Base-by-base conservation (phyloP, 2,113 vertebrate genomes). In the Aptenodytes patagonicus region DNA sequence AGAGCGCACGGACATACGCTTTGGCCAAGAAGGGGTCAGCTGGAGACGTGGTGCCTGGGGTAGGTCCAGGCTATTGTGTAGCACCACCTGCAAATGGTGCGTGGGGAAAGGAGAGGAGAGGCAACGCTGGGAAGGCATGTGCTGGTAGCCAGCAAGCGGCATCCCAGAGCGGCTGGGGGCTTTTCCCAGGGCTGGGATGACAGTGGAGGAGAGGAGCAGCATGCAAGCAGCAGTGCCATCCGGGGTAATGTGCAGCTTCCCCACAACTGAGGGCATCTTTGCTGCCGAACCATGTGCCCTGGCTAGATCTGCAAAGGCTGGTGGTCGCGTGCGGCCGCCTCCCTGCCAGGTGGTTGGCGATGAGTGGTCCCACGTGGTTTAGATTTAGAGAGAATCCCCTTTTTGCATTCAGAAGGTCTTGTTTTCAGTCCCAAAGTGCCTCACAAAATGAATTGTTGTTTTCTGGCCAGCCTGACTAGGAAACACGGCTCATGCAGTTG, bases 361-460 rank as follows among this genome's bases (percentile, higher is more conserved):
- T 65, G 75, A 94, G 87, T 65, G 57, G 55, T 84, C 91, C 73
- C 87, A 84, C 6, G 17, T 91, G 91, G 84, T 89, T 94, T 51
- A 87, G 78, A 69, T 91, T 93, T 87, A 91, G 40, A 57, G 72
- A 89, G 88, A 89, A 89, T 61, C 54, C 13, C 64, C 49, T 11
- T 69, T 77, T 91, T 88, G 80, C 22, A 3, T 91, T 89, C 1
- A 0, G 87, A 92, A 95, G 79, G 83, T 82, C 94, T 91, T 84
- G 87, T 79, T 94, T 96, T 82, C 62, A 34, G 91, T 96, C 87
- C 87, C 87, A 72, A 89, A 87, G 87, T 65, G 61, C 84, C 78
- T 95, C 0, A 0, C 32, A 11, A 92, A 95, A 89, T 51, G 57
- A 86, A 52, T 36, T 83, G 77, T 70, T 91, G 49, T 84, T 72